These are phyloP conservation scores for Sitta carolinensis DNA, from an alignment of 2,797 vertebrate species.

Conservation along the genomic window DNA sequence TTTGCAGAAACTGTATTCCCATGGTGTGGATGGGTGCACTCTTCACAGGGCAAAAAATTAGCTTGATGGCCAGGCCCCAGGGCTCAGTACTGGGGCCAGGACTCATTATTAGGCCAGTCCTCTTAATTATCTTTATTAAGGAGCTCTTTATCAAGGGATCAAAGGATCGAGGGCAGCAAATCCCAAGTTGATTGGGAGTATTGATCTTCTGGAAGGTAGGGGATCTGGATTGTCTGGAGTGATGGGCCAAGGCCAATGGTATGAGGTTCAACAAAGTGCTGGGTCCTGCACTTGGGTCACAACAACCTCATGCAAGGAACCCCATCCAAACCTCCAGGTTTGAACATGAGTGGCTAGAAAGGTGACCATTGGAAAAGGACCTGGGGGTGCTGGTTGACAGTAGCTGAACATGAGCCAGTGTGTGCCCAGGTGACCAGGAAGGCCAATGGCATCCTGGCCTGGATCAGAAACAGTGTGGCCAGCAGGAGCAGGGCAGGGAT, in stretches of 20 bases:
- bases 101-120: not conserved
- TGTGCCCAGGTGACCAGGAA: not conserved
- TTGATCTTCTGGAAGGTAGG: not conserved
- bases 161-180: not conserved
- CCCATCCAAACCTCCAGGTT: not conserved
- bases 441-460: accelerated
- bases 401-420: not conserved
- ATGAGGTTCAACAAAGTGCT: not conserved
- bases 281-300: not conserved
- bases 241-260: no score
- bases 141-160: not conserved
- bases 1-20: not conserved
- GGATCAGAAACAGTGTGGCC: accelerated
- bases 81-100: not conserved
- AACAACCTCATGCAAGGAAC: not conserved
- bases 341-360: not conserved
- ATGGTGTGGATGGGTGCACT: not conserved
- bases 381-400: not conserved
- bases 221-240: not conserved
- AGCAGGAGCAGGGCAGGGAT: not conserved
- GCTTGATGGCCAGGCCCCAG: not conserved
- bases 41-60: not conserved
- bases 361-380: not conserved
- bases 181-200: not conserved
- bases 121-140: not conserved